Evolutionary conservation across 2,797 vertebrate genomes (phyloP).

Genomic region (Limnodromus scolopaceus): DNA sequence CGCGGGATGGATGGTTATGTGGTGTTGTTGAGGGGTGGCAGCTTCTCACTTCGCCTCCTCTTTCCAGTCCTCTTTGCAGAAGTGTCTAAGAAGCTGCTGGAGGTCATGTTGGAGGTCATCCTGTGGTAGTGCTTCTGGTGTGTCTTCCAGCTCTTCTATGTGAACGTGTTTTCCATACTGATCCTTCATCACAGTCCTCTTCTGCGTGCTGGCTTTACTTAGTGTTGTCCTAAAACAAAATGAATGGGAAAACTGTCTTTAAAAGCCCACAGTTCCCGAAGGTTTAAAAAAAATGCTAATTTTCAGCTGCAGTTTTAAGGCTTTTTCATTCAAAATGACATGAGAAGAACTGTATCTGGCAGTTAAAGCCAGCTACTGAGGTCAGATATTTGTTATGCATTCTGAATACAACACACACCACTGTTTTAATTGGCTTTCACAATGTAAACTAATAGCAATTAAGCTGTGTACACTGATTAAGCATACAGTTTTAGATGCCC

Average conservation of each 20-base stretch:
- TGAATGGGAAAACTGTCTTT: not conserved
- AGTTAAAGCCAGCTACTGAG: not conserved
- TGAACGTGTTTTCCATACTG: constrained; percentile 85
- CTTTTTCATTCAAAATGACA: not conserved
- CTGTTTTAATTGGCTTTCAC: not conserved
- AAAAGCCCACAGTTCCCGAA: not conserved
- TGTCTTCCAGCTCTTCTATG: constrained; percentile 90
- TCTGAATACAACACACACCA: not conserved
- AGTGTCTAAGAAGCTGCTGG: constrained; percentile 88
- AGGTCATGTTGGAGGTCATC: constrained; percentile 91
- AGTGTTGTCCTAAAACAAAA: constrained; percentile 86
- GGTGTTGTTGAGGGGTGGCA: constrained; percentile 47
- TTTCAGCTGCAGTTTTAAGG: not conserved
- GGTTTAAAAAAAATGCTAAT: not conserved
- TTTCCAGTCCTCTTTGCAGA: constrained; percentile 81
- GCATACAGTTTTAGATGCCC: not conserved
- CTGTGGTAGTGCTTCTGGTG: constrained; percentile 82
- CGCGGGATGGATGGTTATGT: constrained; percentile 28
- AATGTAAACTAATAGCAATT: not conserved
- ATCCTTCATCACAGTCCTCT: constrained; percentile 94
- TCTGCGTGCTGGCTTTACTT: constrained; percentile 90
- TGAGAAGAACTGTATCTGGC: not conserved
- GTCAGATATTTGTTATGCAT: not conserved
- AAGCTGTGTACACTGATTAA: not conserved
- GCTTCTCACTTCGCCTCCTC: constrained; percentile 78